Percentiles rank a stretch among this genome's conserved stretches.
Evolutionary conservation across 2,797 vertebrate species (phyloP).

Genomic region (Melanotaenia pygmaea): DNA sequence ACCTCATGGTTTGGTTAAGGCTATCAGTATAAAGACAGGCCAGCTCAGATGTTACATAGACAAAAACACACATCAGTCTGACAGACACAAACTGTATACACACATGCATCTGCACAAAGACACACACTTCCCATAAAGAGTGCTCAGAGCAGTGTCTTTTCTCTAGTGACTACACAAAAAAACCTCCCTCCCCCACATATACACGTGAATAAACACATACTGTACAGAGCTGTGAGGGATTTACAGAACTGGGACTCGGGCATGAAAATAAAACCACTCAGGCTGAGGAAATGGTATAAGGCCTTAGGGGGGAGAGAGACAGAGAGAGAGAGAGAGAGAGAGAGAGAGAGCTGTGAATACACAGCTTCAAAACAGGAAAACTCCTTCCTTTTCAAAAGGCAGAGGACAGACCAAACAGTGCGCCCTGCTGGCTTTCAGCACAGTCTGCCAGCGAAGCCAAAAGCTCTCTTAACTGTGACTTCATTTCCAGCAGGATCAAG

Average conservation of each 20-base stretch:
- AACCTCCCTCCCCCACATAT: conserved; percentile 67
- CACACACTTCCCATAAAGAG: conserved; percentile 57
- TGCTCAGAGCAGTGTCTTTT: conserved; percentile 28
- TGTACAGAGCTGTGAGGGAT: conserved; percentile 62
- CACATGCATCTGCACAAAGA: conserved; percentile 15
- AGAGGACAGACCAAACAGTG: conserved; percentile 48
- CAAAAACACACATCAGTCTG: conserved; percentile 26
- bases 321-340: not conserved
- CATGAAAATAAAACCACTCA: conserved; percentile 76
- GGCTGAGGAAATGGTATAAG: conserved; percentile 68
- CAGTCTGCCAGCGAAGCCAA: conserved; percentile 19
- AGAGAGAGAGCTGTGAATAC: conserved; percentile 22
- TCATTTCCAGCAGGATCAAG: conserved; percentile 36
- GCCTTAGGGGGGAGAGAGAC: conserved; percentile 26
- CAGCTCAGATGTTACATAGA: conserved; percentile 40
- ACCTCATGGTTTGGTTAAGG: conserved; percentile 39
- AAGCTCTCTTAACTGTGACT: conserved; percentile 31
- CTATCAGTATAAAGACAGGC: conserved; percentile 61
- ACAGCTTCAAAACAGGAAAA: conserved; percentile 54
- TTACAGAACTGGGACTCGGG: conserved; percentile 58
- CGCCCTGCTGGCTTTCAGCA: conserved; percentile 46
- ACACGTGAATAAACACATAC: conserved; percentile 36
- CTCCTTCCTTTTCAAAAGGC: conserved; percentile 57
- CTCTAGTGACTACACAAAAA: conserved; percentile 52
- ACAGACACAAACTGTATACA: conserved; percentile 30